phyloP scores from a whole-genome alignment of 1,140 invertebrate genomes.

The Triops longicaudatus region DNA sequence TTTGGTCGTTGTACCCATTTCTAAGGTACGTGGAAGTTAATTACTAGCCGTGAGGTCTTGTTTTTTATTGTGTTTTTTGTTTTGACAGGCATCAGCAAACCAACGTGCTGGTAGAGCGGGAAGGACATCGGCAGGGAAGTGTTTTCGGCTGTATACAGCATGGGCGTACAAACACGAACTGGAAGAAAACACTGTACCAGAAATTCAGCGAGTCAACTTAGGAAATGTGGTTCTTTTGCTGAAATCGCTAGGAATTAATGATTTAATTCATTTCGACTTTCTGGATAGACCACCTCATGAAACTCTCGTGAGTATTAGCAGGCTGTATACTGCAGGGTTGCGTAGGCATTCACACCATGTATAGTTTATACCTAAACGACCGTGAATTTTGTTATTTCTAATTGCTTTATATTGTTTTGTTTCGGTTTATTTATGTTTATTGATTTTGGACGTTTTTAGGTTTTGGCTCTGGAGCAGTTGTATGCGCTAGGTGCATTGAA shows the following conservation, averaged over 20 bases:
- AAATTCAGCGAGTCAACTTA: constrained; percentile 96
- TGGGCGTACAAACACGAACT: constrained; percentile 97
- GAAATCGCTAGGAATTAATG: constrained; percentile 95
- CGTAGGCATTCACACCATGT: no score
- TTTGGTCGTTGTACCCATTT: constrained; percentile 94
- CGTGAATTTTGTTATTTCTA: no score
- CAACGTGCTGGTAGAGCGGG: constrained; percentile 88
- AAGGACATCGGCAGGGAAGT: constrained; percentile 89
- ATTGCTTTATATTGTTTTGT: no score
- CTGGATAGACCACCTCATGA: constrained; percentile 97
- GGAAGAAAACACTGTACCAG: constrained; percentile 95
- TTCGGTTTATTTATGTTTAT: no score
- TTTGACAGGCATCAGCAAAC: constrained; percentile 69
- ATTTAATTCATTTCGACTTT: constrained; percentile 97
- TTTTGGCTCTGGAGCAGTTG: constrained; percentile 88
- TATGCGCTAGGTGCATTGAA: constrained; percentile 97
- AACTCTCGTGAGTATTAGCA: constrained; percentile 58
- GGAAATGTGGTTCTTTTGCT: constrained; percentile 94
- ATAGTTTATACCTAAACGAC: no score
- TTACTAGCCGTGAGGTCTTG: neutral
- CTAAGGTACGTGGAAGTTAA: constrained; percentile 52
- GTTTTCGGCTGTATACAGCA: constrained; percentile 91
- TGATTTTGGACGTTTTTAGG: constrained; percentile 31
- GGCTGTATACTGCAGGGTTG: no score
- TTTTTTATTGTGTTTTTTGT: neutral